Base-by-base conservation (phyloP, 2,113 vertebrate species). In the Sorex araneus region DNA sequence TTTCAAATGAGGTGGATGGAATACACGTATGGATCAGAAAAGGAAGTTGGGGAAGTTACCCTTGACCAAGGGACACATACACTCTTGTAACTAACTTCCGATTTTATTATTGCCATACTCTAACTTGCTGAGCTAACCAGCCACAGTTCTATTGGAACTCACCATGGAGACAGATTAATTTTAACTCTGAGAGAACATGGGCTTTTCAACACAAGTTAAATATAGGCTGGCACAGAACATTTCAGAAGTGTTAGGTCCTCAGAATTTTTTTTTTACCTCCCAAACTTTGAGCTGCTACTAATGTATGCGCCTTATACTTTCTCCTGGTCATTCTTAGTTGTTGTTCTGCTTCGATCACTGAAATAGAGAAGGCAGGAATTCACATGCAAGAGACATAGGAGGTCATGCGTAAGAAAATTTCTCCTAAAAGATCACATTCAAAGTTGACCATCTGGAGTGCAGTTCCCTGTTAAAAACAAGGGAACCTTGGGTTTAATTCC, bases 81-180 rank as follows among this genome's bases (percentile, higher is more conserved):
- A 36, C 43, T 95, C 71, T 94, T 95, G 94, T 94, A 60, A 19
- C 91, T 94, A 94, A 92, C 95, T 95, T 94, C 87, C 91, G 94
- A 96, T 96, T 96, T 95, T 96, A 86, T 96, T 94, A 96, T 94
- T 95, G 92, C 84, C 88, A 36, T 88, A 75, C 76, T 94, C 92
- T 94, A 94, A 95, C 87, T 96, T 8, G 77, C 95, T 84, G 94
- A 96, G 94, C 86, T 90, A 95, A 95, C 96, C 94, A 95, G 86
- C 91, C 95, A 94, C 92, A 92, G 83, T 96, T 96, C 90, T 94
- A 94, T 95, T 96, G 95, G 95, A 97, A 96, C 95, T 97, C 96
- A 96, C 96, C 95, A 95, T 97, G 94, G 95, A 97, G 94, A 96
- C 96, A 96, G 96, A 96, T 96, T 96, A 95, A 96, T 97, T 97